These are phyloP conservation scores for Drosophila rubida DNA, from an alignment of 2,888 invertebrate genomes.

Conservation along the genomic window DNA sequence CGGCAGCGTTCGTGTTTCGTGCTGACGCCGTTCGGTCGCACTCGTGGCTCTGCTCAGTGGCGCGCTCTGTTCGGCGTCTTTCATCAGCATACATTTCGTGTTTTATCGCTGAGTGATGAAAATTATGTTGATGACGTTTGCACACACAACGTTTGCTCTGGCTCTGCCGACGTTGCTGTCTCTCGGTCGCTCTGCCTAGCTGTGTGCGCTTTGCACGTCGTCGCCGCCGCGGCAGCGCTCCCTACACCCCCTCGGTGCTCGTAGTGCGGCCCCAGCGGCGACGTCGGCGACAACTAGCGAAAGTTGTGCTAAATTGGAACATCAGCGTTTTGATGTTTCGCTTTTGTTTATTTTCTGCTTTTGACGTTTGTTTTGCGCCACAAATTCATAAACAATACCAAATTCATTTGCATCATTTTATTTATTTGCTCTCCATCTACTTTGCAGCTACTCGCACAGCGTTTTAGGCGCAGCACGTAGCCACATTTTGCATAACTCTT, in stretches of 20 bases:
- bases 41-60: constrained; percentile 8
- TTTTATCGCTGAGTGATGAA: constrained; percentile 77
- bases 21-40: constrained; percentile 4
- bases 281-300: constrained; percentile 71
- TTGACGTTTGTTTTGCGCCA: constrained; percentile 58
- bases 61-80: constrained; percentile 70
- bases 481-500: not conserved
- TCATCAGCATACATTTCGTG: constrained; percentile 75
- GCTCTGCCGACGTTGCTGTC: constrained; percentile 4
- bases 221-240: constrained; percentile 43
- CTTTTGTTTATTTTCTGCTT: constrained; percentile 73
- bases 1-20: not conserved
- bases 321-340: constrained; percentile 65
- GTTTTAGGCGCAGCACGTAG: not conserved
- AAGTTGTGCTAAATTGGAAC: constrained; percentile 80
- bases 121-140: constrained; percentile 79
- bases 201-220: constrained; percentile 52
- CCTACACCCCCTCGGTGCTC: constrained; percentile 12
- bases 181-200: constrained; percentile 37
- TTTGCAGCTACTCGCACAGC: constrained; percentile 6
- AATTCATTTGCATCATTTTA: constrained; percentile 65
- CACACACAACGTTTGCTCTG: constrained; percentile 44
- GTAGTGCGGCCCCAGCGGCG: constrained; percentile 44
- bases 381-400: constrained; percentile 47
- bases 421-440: constrained; percentile 39